phyloP scores from a whole-genome alignment of 1,140 invertebrate genomes.

The Drosophila grimshawi region DNA sequence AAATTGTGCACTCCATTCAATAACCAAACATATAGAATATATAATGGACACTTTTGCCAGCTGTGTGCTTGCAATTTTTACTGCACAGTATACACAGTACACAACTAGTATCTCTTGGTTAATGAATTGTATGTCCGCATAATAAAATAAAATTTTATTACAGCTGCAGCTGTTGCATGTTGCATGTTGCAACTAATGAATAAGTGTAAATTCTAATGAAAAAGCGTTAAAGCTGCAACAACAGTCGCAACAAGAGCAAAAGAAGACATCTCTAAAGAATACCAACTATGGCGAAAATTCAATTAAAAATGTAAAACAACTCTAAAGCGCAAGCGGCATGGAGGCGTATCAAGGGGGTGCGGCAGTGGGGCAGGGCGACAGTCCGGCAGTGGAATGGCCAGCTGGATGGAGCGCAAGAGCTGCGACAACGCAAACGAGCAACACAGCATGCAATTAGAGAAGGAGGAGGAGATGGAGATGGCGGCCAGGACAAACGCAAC shows the following conservation, averaged over 20 bases:
- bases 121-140: slow-evolving; percentile 72
- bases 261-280: slow-evolving; percentile 58
- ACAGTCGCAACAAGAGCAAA: slow-evolving; percentile 13
- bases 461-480: slow-evolving; percentile 14
- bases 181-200: slow-evolving; percentile 79
- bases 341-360: background rate
- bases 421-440: slow-evolving; percentile 78
- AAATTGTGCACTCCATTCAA: slow-evolving; percentile 21
- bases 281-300: slow-evolving; percentile 81
- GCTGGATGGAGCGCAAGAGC: slow-evolving; percentile 66
- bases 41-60: slow-evolving; percentile 32
- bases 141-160: slow-evolving; percentile 79
- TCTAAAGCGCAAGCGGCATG: slow-evolving; percentile 63
- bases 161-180: slow-evolving; percentile 74
- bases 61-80: slow-evolving; percentile 25
- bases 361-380: background rate
- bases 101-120: slow-evolving; percentile 26
- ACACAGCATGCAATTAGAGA: slow-evolving; percentile 75
- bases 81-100: background rate
- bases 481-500: background rate
- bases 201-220: slow-evolving; percentile 81
- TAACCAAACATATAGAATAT: slow-evolving; percentile 18
- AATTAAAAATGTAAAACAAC: slow-evolving; percentile 83
- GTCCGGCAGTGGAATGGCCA: background rate
- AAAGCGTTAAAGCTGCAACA: slow-evolving; percentile 59